Percentiles rank a stretch among this genome's conserved stretches.
Evolutionary conservation across 2,888 invertebrate genomes (phyloP).

Genomic region (Acleris laterana): DNA sequence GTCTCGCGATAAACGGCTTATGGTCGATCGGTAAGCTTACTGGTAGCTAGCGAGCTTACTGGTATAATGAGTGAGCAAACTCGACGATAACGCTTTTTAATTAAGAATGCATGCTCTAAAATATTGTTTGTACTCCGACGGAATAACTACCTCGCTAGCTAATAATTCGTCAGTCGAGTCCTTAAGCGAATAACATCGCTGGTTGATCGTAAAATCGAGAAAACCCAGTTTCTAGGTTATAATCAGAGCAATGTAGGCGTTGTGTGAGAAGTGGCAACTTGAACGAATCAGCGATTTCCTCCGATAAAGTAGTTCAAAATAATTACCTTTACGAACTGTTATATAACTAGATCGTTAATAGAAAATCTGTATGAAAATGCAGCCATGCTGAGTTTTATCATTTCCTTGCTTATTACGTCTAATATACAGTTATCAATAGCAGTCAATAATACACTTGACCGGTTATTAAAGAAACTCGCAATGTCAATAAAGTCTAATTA

Average conservation of each 20-base stretch:
- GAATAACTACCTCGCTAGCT: too few species aligned
- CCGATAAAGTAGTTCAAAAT: conserved; percentile 28
- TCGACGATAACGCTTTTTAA: too few species aligned
- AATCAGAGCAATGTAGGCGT: conserved; percentile 45
- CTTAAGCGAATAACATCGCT: conserved; percentile 1
- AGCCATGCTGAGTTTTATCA: background rate
- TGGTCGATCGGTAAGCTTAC: too few species aligned
- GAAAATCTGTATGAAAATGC: background rate
- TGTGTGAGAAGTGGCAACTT: conserved; percentile 34
- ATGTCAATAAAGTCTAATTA: too few species aligned
- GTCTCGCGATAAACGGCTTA: too few species aligned
- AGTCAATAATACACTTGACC: too few species aligned
- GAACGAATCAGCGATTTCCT: conserved; percentile 29
- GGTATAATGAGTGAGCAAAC: too few species aligned
- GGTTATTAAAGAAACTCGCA: too few species aligned
- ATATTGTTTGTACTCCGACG: too few species aligned
- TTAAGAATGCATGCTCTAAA: too few species aligned
- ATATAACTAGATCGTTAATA: conserved; percentile 21
- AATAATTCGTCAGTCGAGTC: background rate
- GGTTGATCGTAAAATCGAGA: conserved; percentile 24
- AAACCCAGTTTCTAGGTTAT: conserved; percentile 40
- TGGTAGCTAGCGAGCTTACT: too few species aligned
- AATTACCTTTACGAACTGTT: conserved; percentile 23
- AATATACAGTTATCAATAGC: background rate
- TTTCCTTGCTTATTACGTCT: background rate